These are phyloP conservation scores for Gallinago solitaria DNA, from an alignment of 2,797 vertebrate genomes.

Conservation along the genomic window DNA sequence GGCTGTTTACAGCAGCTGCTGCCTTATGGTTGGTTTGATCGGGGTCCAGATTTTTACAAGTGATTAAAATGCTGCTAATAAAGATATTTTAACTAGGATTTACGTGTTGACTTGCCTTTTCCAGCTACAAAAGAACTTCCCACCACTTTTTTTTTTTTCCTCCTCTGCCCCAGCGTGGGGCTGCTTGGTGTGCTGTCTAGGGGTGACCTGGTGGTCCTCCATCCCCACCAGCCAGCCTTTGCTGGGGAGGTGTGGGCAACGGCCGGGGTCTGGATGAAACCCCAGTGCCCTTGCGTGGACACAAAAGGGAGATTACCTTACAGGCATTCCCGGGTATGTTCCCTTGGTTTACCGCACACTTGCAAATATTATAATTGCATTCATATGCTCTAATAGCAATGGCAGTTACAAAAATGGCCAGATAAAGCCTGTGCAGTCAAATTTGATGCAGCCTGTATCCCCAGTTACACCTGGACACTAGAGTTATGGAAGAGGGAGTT, in stretches of 20 bases:
- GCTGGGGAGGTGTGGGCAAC: background rate
- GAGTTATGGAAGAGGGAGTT: background rate
- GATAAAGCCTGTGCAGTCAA: fast-evolving
- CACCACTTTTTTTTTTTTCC: background rate
- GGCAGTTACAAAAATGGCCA: background rate
- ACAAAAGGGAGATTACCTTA: background rate
- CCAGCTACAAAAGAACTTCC: constrained; percentile 44
- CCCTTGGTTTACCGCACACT: background rate
- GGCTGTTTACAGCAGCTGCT: constrained; percentile 69
- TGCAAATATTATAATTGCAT: background rate
- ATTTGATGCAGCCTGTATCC: background rate
- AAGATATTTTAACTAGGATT: constrained; percentile 63
- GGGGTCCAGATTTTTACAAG: constrained; percentile 55
- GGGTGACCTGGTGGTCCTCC: background rate
- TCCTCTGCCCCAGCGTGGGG: fast-evolving
- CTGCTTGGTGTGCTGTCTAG: background rate
- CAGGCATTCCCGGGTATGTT: background rate
- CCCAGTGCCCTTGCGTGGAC: background rate
- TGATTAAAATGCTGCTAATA: constrained; percentile 73
- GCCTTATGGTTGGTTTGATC: constrained; percentile 67
- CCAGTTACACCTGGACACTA: background rate
- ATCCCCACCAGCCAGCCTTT: background rate
- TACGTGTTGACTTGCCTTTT: constrained; percentile 67
- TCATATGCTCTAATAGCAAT: background rate
- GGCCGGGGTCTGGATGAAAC: background rate